Conservation (phyloP, 2,888 invertebrate genomes). For the Tenthredo livida region DNA sequence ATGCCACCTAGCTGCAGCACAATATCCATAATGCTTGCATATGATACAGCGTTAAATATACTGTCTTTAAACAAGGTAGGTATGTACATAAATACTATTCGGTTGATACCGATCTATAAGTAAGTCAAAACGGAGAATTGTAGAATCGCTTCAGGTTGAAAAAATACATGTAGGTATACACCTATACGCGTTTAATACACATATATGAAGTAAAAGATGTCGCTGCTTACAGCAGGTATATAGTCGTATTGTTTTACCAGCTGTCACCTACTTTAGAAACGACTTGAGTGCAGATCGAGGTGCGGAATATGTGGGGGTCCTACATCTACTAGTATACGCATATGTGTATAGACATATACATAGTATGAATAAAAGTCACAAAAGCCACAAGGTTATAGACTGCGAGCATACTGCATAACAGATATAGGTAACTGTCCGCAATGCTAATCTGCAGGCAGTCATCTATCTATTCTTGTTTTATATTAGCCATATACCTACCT, state of each 20-base stretch:
- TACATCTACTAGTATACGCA: not conserved
- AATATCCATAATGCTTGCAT: not conserved
- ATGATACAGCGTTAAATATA: not conserved
- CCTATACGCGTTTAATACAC: not conserved
- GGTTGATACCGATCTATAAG: not conserved
- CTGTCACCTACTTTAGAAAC: constrained; percentile 46
- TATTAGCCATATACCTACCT: not conserved
- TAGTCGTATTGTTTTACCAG: constrained; percentile 31
- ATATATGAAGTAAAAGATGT: not conserved
- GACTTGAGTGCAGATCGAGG: not conserved
- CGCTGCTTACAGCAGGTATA: not conserved
- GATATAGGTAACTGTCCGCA: not conserved
- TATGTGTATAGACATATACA: not conserved
- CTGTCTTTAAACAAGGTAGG: not conserved
- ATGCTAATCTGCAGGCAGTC: constrained; percentile 22
- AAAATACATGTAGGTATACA: too few relatives aligned
- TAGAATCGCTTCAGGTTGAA: not conserved
- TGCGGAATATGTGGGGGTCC: not conserved
- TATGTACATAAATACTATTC: not conserved
- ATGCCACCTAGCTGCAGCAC: not conserved
- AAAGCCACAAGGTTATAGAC: not conserved
- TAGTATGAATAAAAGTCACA: not conserved
- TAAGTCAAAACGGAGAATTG: not conserved
- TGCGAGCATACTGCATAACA: not conserved
- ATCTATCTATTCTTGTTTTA: constrained; percentile 31